phyloP scores from a whole-genome alignment of 2,797 vertebrate genomes.

The Ambastaia sidthimunki region DNA sequence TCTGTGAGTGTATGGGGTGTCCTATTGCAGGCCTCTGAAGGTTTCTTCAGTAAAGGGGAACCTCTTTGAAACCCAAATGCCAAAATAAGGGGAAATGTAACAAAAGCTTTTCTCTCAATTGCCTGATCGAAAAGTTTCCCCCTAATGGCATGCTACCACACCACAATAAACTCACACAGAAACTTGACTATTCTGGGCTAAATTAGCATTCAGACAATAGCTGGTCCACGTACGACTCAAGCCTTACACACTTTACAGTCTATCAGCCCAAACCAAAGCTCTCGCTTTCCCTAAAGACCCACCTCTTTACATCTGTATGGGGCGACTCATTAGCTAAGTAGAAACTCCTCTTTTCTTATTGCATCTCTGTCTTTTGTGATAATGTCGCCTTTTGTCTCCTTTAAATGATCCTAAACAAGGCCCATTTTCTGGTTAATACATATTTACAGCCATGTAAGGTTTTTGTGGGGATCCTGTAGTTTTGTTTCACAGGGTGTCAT shows the following conservation, averaged over 20 bases:
- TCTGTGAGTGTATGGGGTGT: constrained; percentile 63
- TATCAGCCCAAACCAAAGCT: constrained; percentile 68
- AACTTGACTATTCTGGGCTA: constrained; percentile 68
- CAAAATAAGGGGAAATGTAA: constrained; percentile 72
- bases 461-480: constrained; percentile 87
- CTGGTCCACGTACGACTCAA: constrained; percentile 67
- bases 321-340: constrained; percentile 89
- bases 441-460: constrained; percentile 89
- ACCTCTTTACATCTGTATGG: constrained; percentile 85
- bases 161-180: constrained; percentile 69
- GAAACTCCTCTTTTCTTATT: constrained; percentile 86
- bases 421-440: constrained; percentile 94
- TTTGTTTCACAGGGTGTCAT: constrained; percentile 86
- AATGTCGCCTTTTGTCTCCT: constrained; percentile 82
- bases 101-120: constrained; percentile 75
- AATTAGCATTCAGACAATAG: constrained; percentile 79
- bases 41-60: constrained; percentile 66
- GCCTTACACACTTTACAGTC: constrained; percentile 77
- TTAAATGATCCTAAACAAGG: constrained; percentile 88
- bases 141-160: constrained; percentile 70
- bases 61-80: constrained; percentile 74
- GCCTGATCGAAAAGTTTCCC: constrained; percentile 74
- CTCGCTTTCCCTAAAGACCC: constrained; percentile 75
- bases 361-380: constrained; percentile 82
- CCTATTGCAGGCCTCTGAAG: constrained; percentile 56